Conservation (phyloP, 2,888 invertebrate species). For the Eudasyphora cyanicolor region DNA sequence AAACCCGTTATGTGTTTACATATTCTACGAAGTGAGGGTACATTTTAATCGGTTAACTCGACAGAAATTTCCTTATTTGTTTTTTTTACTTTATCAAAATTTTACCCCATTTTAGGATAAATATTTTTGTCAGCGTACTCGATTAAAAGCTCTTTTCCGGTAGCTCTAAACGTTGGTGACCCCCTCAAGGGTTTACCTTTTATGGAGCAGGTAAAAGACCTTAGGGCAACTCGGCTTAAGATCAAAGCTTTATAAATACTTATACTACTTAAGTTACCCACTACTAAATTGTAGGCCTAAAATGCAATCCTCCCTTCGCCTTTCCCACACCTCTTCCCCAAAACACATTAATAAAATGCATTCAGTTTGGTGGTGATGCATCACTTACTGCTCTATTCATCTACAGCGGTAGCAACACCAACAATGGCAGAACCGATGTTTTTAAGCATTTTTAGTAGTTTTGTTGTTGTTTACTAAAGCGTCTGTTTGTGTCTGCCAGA, state of each 20-base stretch:
- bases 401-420: too few species aligned
- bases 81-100: too few species aligned
- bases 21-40: too few species aligned
- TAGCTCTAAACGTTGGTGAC: background rate
- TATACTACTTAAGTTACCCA: background rate
- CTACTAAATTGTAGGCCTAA: too few species aligned
- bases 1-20: too few species aligned
- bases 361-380: background rate
- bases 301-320: too few species aligned
- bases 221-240: background rate
- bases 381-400: background rate
- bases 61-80: too few species aligned
- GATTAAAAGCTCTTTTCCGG: too few species aligned
- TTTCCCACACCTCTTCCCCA: too few species aligned
- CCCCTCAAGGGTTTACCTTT: background rate
- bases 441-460: background rate
- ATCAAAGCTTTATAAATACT: background rate
- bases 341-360: background rate
- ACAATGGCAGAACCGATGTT: background rate
- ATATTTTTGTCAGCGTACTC: too few species aligned
- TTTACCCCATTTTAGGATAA: too few species aligned
- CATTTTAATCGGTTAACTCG: too few species aligned
- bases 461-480: background rate
- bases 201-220: background rate
- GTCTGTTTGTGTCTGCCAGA: slow-evolving; percentile 60